phyloP scores from a whole-genome alignment of 2,888 invertebrate species.

The Drosophila paranaensis region DNA sequence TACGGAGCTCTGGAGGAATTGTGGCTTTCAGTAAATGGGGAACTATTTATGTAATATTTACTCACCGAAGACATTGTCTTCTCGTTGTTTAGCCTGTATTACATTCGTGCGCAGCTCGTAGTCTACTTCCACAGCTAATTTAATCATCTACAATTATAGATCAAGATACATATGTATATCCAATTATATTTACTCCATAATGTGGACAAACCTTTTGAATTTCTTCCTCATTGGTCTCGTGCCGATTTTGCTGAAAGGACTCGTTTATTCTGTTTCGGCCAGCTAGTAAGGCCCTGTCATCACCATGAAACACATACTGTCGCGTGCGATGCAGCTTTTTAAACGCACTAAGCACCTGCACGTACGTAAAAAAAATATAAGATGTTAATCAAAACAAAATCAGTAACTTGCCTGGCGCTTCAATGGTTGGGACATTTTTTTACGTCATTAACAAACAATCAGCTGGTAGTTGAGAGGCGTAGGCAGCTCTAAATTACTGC shows the following conservation, averaged over 20 bases:
- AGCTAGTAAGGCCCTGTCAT: conserved; percentile 87
- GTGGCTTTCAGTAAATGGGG: neutral
- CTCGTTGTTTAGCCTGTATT: conserved; percentile 89
- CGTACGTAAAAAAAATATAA: no score
- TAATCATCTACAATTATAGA: conserved; percentile 86
- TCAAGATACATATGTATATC: no score
- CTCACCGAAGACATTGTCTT: conserved; percentile 89
- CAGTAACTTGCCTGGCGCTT: conserved; percentile 68
- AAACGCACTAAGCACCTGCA: conserved; percentile 88
- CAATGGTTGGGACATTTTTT: conserved; percentile 71
- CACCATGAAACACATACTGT: conserved; percentile 88
- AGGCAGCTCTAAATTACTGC: conserved; percentile 5
- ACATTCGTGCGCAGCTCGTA: conserved; percentile 89
- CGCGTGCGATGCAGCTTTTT: conserved; percentile 90
- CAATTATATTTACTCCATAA: neutral
- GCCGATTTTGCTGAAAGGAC: conserved; percentile 89
- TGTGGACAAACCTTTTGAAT: conserved; percentile 87
- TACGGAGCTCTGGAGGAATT: conserved; percentile 70
- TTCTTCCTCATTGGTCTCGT: conserved; percentile 86
- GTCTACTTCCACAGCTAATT: conserved; percentile 89
- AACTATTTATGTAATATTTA: conserved; percentile 34
- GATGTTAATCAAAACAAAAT: conserved; percentile 5
- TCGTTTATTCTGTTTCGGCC: conserved; percentile 91
- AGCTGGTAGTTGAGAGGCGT: conserved; percentile 3
- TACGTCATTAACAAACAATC: conserved; percentile 26